phyloP scores from a whole-genome alignment of 2,113 vertebrate species.

The Charina bottae region DNA sequence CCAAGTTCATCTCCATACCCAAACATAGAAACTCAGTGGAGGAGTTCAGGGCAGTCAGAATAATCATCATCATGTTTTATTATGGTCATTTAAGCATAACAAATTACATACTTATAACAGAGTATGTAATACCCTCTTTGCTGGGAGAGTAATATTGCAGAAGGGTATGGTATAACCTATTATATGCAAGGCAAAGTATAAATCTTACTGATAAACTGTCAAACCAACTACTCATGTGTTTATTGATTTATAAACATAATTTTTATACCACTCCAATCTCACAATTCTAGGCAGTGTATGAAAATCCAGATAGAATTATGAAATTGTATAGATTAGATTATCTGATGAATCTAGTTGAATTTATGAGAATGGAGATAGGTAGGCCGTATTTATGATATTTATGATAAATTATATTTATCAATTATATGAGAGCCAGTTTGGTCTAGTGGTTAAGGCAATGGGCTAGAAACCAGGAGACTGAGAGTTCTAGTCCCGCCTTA shows the following conservation, averaged over 20 bases:
- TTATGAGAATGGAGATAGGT: not conserved
- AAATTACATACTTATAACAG: not conserved
- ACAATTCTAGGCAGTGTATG: not conserved
- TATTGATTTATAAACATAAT: not conserved
- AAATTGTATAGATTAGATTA: not conserved
- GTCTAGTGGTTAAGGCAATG: too few relatives aligned
- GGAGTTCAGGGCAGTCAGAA: not conserved
- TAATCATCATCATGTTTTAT: not conserved
- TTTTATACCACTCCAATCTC: not conserved
- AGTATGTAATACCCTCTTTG: not conserved
- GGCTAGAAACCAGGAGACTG: too few relatives aligned
- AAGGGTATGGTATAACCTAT: too few relatives aligned
- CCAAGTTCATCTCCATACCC: not conserved
- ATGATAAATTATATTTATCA: too few relatives aligned
- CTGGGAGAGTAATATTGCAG: not conserved
- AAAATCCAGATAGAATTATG: not conserved
- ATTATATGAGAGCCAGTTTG: too few relatives aligned
- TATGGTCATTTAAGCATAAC: not conserved
- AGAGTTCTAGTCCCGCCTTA: too few relatives aligned
- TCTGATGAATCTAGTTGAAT: not conserved
- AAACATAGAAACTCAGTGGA: not conserved
- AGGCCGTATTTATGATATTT: too few relatives aligned
- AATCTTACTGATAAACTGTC: not conserved
- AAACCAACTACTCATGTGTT: not conserved
- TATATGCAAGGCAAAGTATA: not conserved